A percentile compares a stretch with the other conserved stretches of the same genome.
Conservation (phyloP, 1,140 invertebrate genomes). For the Epicauta chinensis region DNA sequence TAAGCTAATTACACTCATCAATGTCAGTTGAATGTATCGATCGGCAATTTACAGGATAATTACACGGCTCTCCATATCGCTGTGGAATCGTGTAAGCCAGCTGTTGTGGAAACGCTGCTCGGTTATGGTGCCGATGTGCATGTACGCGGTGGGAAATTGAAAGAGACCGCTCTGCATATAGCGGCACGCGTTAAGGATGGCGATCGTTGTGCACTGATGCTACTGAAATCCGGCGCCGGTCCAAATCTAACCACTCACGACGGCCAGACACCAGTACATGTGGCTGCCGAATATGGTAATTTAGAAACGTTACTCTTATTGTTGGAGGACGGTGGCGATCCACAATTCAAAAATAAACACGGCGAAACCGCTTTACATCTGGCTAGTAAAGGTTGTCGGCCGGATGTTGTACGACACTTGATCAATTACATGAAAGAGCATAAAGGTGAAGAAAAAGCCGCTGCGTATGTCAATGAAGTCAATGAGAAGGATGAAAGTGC, state of each 20-base stretch:
- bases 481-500: slow-evolving; percentile 90
- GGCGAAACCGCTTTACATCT: slow-evolving; percentile 95
- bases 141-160: slow-evolving; percentile 78
- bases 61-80: slow-evolving; percentile 98
- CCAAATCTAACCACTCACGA: slow-evolving; percentile 89
- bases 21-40: not conserved
- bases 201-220: slow-evolving; percentile 93
- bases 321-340: slow-evolving; percentile 86
- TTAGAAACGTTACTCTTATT: slow-evolving; percentile 77
- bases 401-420: slow-evolving; percentile 78
- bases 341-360: slow-evolving; percentile 83
- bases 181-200: slow-evolving; percentile 88
- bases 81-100: slow-evolving; percentile 92
- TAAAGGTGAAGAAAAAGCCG: slow-evolving; percentile 62
- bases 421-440: slow-evolving; percentile 77
- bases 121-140: slow-evolving; percentile 97
- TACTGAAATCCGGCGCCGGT: slow-evolving; percentile 94
- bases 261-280: slow-evolving; percentile 89
- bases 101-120: slow-evolving; percentile 92
- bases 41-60: slow-evolving; percentile 70
- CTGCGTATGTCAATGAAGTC: slow-evolving; percentile 69
- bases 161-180: slow-evolving; percentile 93
- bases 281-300: slow-evolving; percentile 84
- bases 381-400: slow-evolving; percentile 76
- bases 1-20: slow-evolving; percentile 46